Conservation (phyloP, 2,888 invertebrate species). For the Baronia brevicornis region DNA sequence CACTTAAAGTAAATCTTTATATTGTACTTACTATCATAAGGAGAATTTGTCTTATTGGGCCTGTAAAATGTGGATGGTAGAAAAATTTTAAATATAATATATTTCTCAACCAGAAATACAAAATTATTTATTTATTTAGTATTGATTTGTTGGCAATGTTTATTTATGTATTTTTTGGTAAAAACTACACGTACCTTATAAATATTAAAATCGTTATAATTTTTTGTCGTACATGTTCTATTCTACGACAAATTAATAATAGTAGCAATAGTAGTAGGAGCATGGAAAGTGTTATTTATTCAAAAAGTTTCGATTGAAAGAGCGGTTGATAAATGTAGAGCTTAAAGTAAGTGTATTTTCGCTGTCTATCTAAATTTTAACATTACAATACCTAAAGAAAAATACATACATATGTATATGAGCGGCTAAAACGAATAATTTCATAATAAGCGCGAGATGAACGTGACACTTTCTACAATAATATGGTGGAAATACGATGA, state of each 20-base stretch:
- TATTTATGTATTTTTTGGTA: slow-evolving; percentile 9
- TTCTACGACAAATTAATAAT: slow-evolving; percentile 56
- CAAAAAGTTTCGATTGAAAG: slow-evolving; percentile 14
- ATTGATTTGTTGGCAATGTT: slow-evolving; percentile 5
- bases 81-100: slow-evolving; percentile 11
- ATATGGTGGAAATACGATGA: slow-evolving; percentile 6
- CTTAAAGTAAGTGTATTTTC: slow-evolving; percentile 28
- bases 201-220: slow-evolving; percentile 67
- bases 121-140: slow-evolving; percentile 10
- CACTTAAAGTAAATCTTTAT: slow-evolving; percentile 57
- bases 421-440: slow-evolving; percentile 12
- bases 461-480: slow-evolving; percentile 7
- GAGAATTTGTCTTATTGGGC: slow-evolving; percentile 35
- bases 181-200: slow-evolving; percentile 35
- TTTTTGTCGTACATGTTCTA: slow-evolving; percentile 67
- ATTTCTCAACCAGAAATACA: slow-evolving; percentile 8
- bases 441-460: slow-evolving; percentile 18
- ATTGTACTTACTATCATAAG: slow-evolving; percentile 64
- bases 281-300: slow-evolving; percentile 14
- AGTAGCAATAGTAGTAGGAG: slow-evolving; percentile 13
- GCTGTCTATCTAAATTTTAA: slow-evolving; percentile 47
- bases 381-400: slow-evolving; percentile 22
- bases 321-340: slow-evolving; percentile 14
- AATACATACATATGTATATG: too few species aligned
- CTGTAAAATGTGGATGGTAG: slow-evolving; percentile 20